Conservation (phyloP, 2,888 invertebrate genomes). For the Maniola hyperantus region DNA sequence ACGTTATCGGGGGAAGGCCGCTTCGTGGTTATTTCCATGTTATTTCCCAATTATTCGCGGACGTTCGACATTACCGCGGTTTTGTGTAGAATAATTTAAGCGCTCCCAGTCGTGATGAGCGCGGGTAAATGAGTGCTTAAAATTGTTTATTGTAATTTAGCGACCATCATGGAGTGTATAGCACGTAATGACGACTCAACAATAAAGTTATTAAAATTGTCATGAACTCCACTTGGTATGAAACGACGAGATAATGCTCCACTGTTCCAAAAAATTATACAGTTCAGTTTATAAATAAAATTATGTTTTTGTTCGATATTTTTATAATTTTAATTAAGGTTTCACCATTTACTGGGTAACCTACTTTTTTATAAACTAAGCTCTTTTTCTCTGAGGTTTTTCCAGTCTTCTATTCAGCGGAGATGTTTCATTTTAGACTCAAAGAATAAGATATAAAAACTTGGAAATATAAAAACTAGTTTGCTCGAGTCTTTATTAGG, state of each 20-base stretch:
- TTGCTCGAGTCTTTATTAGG: too few relatives aligned
- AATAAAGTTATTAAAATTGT: constrained; percentile 71
- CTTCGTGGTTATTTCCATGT: constrained; percentile 76
- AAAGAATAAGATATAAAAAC: too few relatives aligned
- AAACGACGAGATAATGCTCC: constrained; percentile 48
- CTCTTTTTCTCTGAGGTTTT: too few relatives aligned
- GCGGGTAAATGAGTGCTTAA: constrained; percentile 69
- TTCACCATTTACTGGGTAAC: too few relatives aligned
- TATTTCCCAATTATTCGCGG: constrained; percentile 77
- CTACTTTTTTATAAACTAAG: too few relatives aligned
- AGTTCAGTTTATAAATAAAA: too few relatives aligned
- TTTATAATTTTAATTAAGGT: too few relatives aligned
- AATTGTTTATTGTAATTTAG: constrained; percentile 80
- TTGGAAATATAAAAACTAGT: too few relatives aligned
- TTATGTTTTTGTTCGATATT: too few relatives aligned
- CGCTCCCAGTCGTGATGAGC: constrained; percentile 71
- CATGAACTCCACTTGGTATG: constrained; percentile 53
- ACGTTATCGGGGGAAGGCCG: constrained; percentile 65
- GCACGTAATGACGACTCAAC: constrained; percentile 68
- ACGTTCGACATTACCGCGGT: constrained; percentile 74
- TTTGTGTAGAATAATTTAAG: constrained; percentile 75
- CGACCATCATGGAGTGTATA: constrained; percentile 65
- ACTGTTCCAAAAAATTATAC: constrained; percentile 29
- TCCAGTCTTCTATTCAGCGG: too few relatives aligned
- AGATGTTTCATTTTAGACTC: too few relatives aligned